Evolutionary conservation across 2,797 vertebrate genomes (phyloP).

Genomic region (Graptemys geographica): DNA sequence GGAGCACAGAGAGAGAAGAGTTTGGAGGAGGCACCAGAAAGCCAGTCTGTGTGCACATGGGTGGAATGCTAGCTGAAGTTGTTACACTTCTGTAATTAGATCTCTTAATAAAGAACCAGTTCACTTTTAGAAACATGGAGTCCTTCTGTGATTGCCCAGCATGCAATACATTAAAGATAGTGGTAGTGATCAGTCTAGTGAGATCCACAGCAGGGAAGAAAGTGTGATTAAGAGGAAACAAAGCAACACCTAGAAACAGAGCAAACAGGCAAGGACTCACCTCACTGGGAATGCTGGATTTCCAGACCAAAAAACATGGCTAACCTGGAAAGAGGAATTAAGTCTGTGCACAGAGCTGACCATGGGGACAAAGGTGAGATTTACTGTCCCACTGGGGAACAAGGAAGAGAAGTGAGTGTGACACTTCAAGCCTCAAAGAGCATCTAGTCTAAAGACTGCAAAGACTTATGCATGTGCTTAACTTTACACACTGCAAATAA

Average conservation of each 20-base stretch:
- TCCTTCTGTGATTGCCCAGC: not conserved
- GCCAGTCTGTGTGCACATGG: not conserved
- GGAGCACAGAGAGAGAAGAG: not conserved
- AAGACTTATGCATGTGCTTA: not conserved
- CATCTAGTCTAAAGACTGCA: not conserved
- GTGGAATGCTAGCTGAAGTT: not conserved
- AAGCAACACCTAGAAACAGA: not conserved
- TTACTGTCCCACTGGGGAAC: not conserved
- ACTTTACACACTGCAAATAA: too few relatives aligned
- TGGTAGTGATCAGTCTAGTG: not conserved
- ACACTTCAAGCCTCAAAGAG: not conserved
- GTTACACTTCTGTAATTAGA: not conserved
- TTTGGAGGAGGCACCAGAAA: not conserved
- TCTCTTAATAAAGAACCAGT: not conserved
- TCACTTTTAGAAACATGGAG: not conserved
- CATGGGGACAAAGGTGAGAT: not conserved
- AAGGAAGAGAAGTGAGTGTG: not conserved
- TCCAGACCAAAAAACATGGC: not conserved
- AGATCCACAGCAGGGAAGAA: not conserved
- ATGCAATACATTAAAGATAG: not conserved
- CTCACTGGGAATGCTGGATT: not conserved
- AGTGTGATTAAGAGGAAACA: not conserved
- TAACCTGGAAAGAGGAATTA: not conserved
- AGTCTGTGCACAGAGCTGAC: not conserved
- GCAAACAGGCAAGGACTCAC: not conserved